A percentile compares a stretch with the other conserved stretches of the same genome.
Evolutionary conservation across 2,113 vertebrate species (phyloP).

Genomic region (Chloropsis hardwickii): DNA sequence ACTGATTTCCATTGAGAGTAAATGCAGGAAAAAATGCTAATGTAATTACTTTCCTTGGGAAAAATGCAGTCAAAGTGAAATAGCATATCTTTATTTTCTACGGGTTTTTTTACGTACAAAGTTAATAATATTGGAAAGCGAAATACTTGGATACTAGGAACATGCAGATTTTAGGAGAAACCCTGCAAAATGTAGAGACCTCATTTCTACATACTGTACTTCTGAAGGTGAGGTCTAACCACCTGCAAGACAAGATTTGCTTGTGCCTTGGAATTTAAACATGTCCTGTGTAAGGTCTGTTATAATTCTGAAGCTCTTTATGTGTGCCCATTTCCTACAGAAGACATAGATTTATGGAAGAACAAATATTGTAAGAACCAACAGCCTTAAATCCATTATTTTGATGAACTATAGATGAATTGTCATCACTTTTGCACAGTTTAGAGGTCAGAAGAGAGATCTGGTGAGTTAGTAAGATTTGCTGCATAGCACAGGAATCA

Average conservation of each 20-base stretch:
- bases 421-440: background rate
- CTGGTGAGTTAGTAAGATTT: background rate
- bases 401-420: background rate
- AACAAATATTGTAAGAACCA: background rate
- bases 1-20: background rate
- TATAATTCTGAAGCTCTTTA: background rate
- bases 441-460: background rate
- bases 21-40: slow-evolving; percentile 21
- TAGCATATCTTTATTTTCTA: background rate
- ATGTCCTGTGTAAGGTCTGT: background rate
- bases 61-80: slow-evolving; percentile 4
- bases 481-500: background rate
- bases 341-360: background rate
- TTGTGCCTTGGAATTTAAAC: background rate
- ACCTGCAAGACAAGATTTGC: background rate
- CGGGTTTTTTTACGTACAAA: background rate
- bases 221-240: background rate
- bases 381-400: background rate
- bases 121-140: background rate
- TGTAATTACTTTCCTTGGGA: slow-evolving; percentile 27
- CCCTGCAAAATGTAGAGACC: background rate
- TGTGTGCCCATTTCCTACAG: background rate
- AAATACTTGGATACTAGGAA: background rate
- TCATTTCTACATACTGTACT: background rate
- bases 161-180: background rate